Evolutionary conservation across 2,113 vertebrate species (phyloP).

Genomic region (Uria aalge): DNA sequence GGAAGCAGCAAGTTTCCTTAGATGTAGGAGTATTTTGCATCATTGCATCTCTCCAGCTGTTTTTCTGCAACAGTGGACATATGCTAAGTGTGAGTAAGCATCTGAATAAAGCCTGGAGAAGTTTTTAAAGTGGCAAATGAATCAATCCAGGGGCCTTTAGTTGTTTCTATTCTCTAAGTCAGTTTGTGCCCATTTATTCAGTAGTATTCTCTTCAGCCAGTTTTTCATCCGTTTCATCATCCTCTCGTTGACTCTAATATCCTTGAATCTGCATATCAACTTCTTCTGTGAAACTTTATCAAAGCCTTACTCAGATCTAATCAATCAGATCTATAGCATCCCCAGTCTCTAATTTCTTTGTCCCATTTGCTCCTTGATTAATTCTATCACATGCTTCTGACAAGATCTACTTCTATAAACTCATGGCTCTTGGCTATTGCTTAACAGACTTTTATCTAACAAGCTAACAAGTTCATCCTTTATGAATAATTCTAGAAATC

Average conservation of each 20-base stretch:
- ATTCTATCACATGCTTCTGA: slow-evolving; percentile 20
- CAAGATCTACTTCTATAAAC: slow-evolving; percentile 31
- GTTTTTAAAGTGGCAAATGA: not conserved
- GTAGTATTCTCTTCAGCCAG: not conserved
- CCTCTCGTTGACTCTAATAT: not conserved
- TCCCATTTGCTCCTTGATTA: slow-evolving; percentile 14
- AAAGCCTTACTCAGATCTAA: not conserved
- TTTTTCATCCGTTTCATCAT: slow-evolving; percentile 3
- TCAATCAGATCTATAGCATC: not conserved
- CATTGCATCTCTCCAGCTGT: not conserved
- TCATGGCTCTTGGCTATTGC: not conserved
- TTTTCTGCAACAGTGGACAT: not conserved
- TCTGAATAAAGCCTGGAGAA: not conserved
- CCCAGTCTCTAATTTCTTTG: slow-evolving; percentile 20
- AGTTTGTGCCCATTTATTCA: not conserved
- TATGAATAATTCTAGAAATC: slow-evolving; percentile 39
- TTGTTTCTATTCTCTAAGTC: not conserved
- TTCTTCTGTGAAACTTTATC: slow-evolving; percentile 10
- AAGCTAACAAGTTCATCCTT: slow-evolving; percentile 16
- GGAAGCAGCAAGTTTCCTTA: not conserved
- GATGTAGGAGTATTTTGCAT: not conserved
- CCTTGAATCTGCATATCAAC: slow-evolving; percentile 16
- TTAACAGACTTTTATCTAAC: slow-evolving; percentile 20
- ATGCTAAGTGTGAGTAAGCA: not conserved
- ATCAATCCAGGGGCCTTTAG: not conserved